phyloP scores from a whole-genome alignment of 2,888 invertebrate species.

The Lucinisca nassula region DNA sequence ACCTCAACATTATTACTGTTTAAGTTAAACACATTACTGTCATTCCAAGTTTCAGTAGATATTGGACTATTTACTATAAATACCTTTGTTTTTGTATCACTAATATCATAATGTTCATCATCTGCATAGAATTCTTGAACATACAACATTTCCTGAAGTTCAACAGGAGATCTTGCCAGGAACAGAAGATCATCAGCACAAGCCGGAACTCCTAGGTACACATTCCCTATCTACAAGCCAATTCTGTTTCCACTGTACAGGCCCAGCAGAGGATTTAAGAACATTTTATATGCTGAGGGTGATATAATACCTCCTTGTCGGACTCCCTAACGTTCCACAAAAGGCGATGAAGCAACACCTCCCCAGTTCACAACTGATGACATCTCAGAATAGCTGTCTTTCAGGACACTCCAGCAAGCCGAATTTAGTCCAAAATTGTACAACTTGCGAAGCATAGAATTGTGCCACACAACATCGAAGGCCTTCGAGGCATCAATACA shows the following conservation, averaged over 20 bases:
- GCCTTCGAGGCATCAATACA: constrained; percentile 25
- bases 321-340: background rate
- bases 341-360: background rate
- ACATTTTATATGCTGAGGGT: background rate
- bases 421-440: background rate
- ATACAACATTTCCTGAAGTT: background rate
- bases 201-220: background rate
- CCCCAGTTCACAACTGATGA: constrained; percentile 5
- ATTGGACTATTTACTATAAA: too few relatives aligned
- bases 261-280: constrained; percentile 18
- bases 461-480: constrained; percentile 13
- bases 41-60: too few relatives aligned
- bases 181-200: background rate
- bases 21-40: too few relatives aligned
- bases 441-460: background rate
- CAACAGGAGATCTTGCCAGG: background rate
- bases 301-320: constrained; percentile 23
- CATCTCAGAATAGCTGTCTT: constrained; percentile 3
- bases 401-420: background rate
- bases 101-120: background rate
- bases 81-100: too few relatives aligned
- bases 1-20: too few relatives aligned
- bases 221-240: background rate
- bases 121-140: background rate
- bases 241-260: background rate